These are phyloP conservation scores for Phainopepla nitens DNA, from an alignment of 2,113 vertebrate species.

Conservation along the genomic window DNA sequence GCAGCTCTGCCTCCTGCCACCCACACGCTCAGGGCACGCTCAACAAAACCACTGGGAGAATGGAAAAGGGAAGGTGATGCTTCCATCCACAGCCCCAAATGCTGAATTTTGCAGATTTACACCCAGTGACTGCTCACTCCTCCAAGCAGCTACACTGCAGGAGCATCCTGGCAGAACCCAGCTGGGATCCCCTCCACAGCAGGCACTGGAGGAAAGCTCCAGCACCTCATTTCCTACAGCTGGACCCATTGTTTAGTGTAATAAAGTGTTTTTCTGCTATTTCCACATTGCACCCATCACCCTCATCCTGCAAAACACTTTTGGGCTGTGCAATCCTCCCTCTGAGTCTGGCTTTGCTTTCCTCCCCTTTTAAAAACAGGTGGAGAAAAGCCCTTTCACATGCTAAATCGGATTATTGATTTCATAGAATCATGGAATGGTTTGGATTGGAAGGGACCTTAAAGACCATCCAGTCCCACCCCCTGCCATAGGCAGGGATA, in stretches of 20 bases:
- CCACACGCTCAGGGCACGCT: fast-evolving
- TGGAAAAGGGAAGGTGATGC: fast-evolving
- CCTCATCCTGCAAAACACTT: not conserved
- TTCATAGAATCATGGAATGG: not conserved
- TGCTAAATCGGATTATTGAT: not conserved
- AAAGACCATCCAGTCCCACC: not conserved
- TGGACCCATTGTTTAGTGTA: not conserved
- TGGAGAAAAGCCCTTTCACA: not conserved
- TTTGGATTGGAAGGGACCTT: not conserved
- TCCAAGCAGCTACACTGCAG: not conserved
- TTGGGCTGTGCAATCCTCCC: no score
- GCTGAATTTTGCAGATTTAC: not conserved
- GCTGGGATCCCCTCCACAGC: fast-evolving
- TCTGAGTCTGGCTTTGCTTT: fast-evolving
- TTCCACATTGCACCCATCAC: not conserved
- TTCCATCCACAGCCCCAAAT: not conserved
- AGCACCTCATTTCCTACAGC: fast-evolving
- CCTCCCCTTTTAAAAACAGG: not conserved
- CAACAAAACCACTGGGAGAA: not conserved
- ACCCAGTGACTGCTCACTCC: not conserved
- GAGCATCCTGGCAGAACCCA: not conserved
- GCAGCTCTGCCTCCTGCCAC: not conserved
- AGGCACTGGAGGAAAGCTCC: not conserved
- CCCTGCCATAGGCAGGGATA: not conserved
- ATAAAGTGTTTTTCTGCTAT: not conserved